These are phyloP conservation scores for Littorina saxatilis DNA, from an alignment of 1,140 invertebrate species.

Conservation along the genomic window DNA sequence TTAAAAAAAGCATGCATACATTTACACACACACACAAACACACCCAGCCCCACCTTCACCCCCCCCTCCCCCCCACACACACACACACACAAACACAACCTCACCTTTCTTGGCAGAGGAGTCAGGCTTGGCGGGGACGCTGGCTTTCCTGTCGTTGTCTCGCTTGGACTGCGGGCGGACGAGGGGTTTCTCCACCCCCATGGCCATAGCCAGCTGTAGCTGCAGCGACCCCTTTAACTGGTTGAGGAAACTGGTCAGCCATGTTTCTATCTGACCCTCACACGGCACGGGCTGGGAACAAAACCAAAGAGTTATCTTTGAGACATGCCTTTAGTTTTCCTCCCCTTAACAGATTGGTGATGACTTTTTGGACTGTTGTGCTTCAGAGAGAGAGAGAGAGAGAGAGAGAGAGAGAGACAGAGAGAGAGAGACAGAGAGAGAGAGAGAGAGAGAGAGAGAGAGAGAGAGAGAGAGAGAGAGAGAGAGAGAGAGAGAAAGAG, in stretches of 20 bases:
- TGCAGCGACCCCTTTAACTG: constrained; percentile 65
- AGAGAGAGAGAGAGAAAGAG: not conserved
- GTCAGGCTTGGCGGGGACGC: constrained; percentile 46
- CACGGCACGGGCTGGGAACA: constrained; percentile 66
- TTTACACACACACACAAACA: too few relatives aligned
- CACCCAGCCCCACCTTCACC: too few relatives aligned
- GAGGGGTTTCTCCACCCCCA: constrained; percentile 63
- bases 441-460: not conserved
- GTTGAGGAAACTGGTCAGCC: constrained; percentile 64
- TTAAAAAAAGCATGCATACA: not conserved
- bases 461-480: not conserved
- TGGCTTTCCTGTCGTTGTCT: constrained; percentile 53
- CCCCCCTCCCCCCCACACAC: too few relatives aligned
- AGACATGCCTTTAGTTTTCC: too few relatives aligned
- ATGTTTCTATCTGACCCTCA: constrained; percentile 72
- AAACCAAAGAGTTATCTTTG: not conserved
- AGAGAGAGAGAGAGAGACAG: not conserved
- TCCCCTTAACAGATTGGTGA: too few relatives aligned
- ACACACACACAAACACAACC: not conserved
- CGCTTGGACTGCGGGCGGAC: constrained; percentile 31
- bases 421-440: not conserved
- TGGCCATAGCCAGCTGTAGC: constrained; percentile 65
- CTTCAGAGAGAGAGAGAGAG: too few relatives aligned
- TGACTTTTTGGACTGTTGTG: too few relatives aligned
- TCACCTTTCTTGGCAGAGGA: constrained; percentile 20